A percentile compares a stretch with the other conserved stretches of the same genome.
Conservation (phyloP, 2,113 vertebrate genomes). For the Serilophus lunatus region DNA sequence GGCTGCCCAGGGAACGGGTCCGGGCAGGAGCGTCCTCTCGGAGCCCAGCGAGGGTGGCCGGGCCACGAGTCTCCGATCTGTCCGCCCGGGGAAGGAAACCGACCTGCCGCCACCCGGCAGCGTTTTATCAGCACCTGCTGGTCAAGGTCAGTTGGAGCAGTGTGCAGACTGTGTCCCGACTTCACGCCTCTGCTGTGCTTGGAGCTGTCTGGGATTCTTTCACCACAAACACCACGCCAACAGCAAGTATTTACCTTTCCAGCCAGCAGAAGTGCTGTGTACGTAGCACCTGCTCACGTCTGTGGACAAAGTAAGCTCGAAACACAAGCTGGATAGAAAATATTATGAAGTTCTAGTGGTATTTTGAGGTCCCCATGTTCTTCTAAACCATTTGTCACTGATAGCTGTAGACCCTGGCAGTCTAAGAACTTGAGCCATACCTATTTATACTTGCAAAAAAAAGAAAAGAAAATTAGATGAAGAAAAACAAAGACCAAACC, state of each 20-base stretch:
- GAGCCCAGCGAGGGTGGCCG: too few relatives aligned
- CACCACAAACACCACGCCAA: neutral
- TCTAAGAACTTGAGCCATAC: neutral
- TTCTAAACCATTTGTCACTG: neutral
- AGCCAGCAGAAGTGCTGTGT: rapidly evolving
- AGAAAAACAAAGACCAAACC: neutral
- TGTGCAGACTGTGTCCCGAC: rapidly evolving
- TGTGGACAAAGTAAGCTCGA: neutral
- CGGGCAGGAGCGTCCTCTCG: neutral
- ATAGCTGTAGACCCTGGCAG: neutral
- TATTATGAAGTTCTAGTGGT: neutral
- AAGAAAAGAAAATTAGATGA: neutral
- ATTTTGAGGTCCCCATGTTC: neutral
- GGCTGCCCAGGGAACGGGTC: neutral
- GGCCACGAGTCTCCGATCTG: rapidly evolving
- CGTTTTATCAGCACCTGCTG: neutral
- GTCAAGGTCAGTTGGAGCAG: neutral
- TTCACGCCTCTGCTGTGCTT: rapidly evolving
- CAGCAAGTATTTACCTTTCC: neutral
- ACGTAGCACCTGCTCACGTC: neutral
- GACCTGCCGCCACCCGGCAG: rapidly evolving
- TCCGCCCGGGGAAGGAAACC: too few relatives aligned
- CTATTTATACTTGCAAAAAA: neutral
- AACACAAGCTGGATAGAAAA: neutral
- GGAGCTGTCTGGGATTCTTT: neutral